phyloP scores from a whole-genome alignment of 2,797 vertebrate species.

The Bryconaethiops microstoma region DNA sequence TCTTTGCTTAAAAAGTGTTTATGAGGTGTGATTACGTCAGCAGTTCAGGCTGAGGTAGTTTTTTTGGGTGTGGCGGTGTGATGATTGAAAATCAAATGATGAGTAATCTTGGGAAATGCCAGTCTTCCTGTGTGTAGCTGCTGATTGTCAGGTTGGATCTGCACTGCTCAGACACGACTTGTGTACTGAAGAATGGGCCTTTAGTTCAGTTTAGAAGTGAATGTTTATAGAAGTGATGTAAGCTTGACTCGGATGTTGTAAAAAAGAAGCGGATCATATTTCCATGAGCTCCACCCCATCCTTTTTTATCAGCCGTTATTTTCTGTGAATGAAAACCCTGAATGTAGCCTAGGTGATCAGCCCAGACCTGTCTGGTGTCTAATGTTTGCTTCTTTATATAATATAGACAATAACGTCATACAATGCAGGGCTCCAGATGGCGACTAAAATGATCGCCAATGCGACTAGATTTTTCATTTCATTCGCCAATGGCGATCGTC shows the following conservation, averaged over 20 bases:
- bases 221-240: not conserved
- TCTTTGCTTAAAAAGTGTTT: not conserved
- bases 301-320: too few species aligned
- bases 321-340: too few species aligned
- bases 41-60: not conserved
- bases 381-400: too few species aligned
- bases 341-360: too few species aligned
- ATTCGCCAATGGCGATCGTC: too few species aligned
- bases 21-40: not conserved
- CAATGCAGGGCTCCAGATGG: too few species aligned
- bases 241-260: not conserved
- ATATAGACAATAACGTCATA: too few species aligned
- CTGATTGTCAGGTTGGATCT: not conserved
- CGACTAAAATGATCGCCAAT: too few species aligned
- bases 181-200: not conserved
- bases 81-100: not conserved
- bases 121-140: not conserved
- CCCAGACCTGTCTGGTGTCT: too few species aligned
- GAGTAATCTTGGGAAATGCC: slow-evolving; percentile 1
- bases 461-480: too few species aligned
- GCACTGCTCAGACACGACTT: not conserved
- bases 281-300: not conserved
- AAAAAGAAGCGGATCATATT: not conserved
- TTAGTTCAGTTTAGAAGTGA: not conserved
- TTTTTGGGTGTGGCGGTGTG: slow-evolving; percentile 3